Base-by-base conservation (phyloP, 1,140 invertebrate species). In the Drosophila fuyamai region DNA sequence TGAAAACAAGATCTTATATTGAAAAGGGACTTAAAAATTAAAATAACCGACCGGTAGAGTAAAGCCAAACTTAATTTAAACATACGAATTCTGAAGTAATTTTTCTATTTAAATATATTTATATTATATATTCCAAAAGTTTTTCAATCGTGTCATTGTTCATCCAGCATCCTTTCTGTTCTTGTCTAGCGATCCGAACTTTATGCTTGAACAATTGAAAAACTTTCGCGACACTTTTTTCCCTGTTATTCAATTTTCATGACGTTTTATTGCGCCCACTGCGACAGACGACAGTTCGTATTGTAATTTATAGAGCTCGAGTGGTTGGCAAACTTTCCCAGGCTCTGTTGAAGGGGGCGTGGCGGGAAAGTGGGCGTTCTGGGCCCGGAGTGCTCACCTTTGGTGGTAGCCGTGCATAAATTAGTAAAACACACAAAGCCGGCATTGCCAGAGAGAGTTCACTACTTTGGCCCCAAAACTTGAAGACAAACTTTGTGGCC, bases 281-380 rank as follows among this genome's bases (percentile, higher is more conserved):
- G 57, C 71, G 47, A 44, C 40, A 63, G 58, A 51, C 62, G 79
- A 70, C 66, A 68, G 71, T 73, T 70, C 79, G 76, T 88, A 88
- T 88, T 88, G 84, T 88, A 88, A 88, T 88, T 88, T 88, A 89
- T 89, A 88, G 84, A 88, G 80, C 79, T 70, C 83, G 63, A 67
- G 75, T 65, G 61, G n/a, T 38, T 38, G 29, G 48, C 59, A 70
- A 84, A 84, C 46, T 71, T 84, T 83, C 50, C 14, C 38, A 32
- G 48, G 23, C 18, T 12, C 47, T 47, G 18, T 7, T n/a, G 13
- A 32, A 48, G 50, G 41, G 18, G 36, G 23, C 12, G n/a, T 14
- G 53, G 4, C 6, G 50, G 43, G 23, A 27, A 10, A 9, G 41
- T 23, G 47, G 44, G 29, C 35, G 59, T 27, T 40, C 38, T 7